phyloP scores from a whole-genome alignment of 2,797 vertebrate genomes.

The Lithobates sylvaticus region DNA sequence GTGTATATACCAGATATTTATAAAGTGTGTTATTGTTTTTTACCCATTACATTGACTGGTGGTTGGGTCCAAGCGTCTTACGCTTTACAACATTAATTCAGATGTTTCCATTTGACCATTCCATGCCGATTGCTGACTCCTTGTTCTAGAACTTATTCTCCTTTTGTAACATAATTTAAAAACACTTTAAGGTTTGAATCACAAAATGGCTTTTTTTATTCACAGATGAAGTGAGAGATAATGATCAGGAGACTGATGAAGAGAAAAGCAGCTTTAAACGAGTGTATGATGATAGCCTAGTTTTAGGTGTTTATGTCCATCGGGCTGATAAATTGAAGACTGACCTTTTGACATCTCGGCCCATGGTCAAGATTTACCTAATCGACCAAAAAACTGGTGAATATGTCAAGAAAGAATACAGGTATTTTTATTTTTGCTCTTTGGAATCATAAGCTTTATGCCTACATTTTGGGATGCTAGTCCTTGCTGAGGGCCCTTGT shows the following conservation, averaged over 20 bases:
- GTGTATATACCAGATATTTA: no score
- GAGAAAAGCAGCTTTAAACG: slow-evolving; percentile 68
- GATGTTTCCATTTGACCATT: no score
- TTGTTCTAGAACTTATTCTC: no score
- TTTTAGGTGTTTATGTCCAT: slow-evolving; percentile 91
- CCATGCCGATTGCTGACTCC: no score
- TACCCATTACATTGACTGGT: no score
- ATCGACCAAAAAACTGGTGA: slow-evolving; percentile 88
- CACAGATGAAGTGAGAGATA: slow-evolving; percentile 64
- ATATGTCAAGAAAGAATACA: slow-evolving; percentile 90
- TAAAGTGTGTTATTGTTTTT: no score
- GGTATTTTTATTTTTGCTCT: slow-evolving; percentile 75
- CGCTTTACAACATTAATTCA: no score
- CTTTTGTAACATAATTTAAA: no score
- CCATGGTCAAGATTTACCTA: slow-evolving; percentile 94
- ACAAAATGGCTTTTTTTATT: slow-evolving; percentile 36
- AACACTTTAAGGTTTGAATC: background rate
- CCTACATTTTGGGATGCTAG: no score
- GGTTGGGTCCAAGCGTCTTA: no score
- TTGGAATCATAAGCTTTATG: background rate
- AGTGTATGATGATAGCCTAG: slow-evolving; percentile 83
- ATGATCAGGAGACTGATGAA: slow-evolving; percentile 64
- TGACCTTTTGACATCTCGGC: slow-evolving; percentile 88
- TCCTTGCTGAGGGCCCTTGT: no score
- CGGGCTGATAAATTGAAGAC: slow-evolving; percentile 89